Conservation (phyloP, 2,888 invertebrate genomes). For the Folsomia candida region DNA sequence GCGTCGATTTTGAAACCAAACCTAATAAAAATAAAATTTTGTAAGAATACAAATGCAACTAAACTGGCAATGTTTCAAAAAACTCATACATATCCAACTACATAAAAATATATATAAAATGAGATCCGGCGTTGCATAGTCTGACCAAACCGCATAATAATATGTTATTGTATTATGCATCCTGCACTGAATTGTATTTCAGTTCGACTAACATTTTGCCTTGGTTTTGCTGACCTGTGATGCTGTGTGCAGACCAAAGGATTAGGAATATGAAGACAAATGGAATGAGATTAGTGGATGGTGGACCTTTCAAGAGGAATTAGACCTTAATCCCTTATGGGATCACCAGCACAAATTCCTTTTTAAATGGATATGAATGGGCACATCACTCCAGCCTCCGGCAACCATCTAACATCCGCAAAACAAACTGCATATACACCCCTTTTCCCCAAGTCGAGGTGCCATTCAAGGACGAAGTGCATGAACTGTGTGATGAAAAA, state of each 20-base stretch:
- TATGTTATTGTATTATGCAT: background rate
- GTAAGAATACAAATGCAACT: background rate
- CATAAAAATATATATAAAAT: too few relatives aligned
- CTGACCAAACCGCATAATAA: too few relatives aligned
- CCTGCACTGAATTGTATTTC: background rate
- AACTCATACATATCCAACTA: too few relatives aligned
- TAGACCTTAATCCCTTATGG: conserved; percentile 1
- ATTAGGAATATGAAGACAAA: conserved; percentile 8
- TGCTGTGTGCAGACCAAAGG: background rate
- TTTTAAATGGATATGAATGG: conserved; percentile 5
- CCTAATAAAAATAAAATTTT: conserved; percentile 58
- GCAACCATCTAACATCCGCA: background rate
- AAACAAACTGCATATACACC: background rate
- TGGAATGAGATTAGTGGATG: conserved; percentile 2
- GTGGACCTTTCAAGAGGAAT: conserved; percentile 8
- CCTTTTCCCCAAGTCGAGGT: background rate
- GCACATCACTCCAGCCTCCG: background rate
- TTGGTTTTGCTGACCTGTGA: background rate
- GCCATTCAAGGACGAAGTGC: background rate
- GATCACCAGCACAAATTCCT: conserved; percentile 4
- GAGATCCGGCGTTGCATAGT: background rate
- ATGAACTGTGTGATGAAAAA: too few relatives aligned
- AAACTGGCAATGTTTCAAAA: background rate
- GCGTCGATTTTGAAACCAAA: conserved; percentile 89
- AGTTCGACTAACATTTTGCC: background rate